Conservation (phyloP, 2,888 invertebrate genomes). For the Amphipyra berbera region DNA sequence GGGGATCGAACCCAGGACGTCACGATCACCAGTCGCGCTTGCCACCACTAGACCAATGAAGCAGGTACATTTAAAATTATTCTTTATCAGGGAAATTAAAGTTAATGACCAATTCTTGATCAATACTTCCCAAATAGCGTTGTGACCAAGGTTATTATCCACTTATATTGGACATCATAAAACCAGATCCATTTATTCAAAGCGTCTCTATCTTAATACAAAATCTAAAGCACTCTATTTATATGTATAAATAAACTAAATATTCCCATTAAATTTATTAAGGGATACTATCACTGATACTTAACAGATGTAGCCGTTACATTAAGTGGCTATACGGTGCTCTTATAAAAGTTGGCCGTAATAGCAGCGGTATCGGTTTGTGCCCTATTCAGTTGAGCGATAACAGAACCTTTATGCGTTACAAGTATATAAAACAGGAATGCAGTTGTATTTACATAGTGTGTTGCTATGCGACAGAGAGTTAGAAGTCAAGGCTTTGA, state of each 20-base stretch:
- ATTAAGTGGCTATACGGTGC: constrained; percentile 50
- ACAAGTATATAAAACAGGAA: constrained; percentile 58
- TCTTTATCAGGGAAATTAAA: constrained; percentile 22
- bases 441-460: constrained; percentile 49
- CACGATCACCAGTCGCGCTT: too few relatives aligned
- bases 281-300: constrained; percentile 59
- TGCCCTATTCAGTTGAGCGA: constrained; percentile 74
- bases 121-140: constrained; percentile 34
- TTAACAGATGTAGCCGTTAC: constrained; percentile 58
- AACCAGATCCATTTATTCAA: constrained; percentile 39
- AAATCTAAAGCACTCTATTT: constrained; percentile 59
- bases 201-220: constrained; percentile 52
- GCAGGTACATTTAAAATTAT: not conserved
- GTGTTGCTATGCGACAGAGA: constrained; percentile 20
- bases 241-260: constrained; percentile 53
- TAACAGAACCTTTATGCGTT: constrained; percentile 74
- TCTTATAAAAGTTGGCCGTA: constrained; percentile 56
- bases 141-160: constrained; percentile 35
- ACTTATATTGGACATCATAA: constrained; percentile 49
- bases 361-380: constrained; percentile 49
- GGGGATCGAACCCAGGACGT: too few relatives aligned
- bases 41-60: too few relatives aligned
- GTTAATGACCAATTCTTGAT: constrained; percentile 24
- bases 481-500: constrained; percentile 11
- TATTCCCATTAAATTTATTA: constrained; percentile 61